Evolutionary conservation across 2,113 vertebrate species (phyloP), one percentile per base, ranked within the genome.

Genomic region (Neodontobutis hainanensis): DNA sequence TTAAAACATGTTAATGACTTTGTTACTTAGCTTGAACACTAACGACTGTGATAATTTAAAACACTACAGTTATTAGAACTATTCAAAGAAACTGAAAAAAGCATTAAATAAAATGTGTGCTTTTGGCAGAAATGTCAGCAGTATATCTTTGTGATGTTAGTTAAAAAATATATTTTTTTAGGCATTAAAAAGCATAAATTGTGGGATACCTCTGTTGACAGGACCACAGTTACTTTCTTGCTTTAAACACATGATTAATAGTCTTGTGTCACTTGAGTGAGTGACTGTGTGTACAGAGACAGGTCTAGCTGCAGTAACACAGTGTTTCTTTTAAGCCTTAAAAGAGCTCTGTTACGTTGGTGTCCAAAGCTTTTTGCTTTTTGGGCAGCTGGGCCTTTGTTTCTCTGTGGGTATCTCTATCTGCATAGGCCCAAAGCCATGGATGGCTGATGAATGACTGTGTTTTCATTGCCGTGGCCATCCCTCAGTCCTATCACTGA

Each of bases 381-480:
- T 60, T 56, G 73, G 79, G 77, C 89, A 91, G 85, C 85, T 90
- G 87, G 78, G 71, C 60, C 68, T 87, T 87, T 88, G 85, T 85
- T 61, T 77, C 85, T 80, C 78, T 79, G 71, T 80, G 85, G 70
- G 83, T 81, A 68, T 85, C 84, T 81, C 68, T 80, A 63, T 81
- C 72, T 84, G 83, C 86, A 85, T 81, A 78, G 84, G 73, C 73
- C 73, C 63, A 19, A 51, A 62, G 87, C 71, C 80, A 89, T 36
- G 83, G 83, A 80, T 70, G 73, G 65, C 69, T 71, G 70, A 89
- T 91, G 89, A 90, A 92, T 90, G 82, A 61, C 75, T 76, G 73
- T 76, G 73, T 83, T 75, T 86, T 70, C 68, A 62, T 73, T 72
- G 64, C 68, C 61, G 42, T 67, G 45, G 45, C 51, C 65, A 16